Percentiles rank a stretch among this genome's conserved stretches.
phyloP scores from a whole-genome alignment of 2,888 invertebrate genomes.

The Punctoribates punctum region DNA sequence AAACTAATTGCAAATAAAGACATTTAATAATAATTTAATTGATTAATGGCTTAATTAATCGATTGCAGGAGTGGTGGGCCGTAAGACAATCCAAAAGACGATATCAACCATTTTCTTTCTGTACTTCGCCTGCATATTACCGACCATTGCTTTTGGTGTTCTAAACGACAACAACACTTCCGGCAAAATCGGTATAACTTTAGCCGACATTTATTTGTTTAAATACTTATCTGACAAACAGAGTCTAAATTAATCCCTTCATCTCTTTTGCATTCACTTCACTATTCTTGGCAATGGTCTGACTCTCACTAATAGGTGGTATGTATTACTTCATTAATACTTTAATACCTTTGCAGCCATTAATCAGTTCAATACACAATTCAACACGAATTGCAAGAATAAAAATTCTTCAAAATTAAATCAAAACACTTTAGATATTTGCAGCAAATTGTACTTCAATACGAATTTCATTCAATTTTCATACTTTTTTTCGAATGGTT shows the following conservation, averaged over 20 bases:
- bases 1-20: too few species aligned
- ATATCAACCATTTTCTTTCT: slow-evolving; percentile 60
- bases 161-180: slow-evolving; percentile 60
- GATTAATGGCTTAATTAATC: neutral
- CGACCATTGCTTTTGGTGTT: slow-evolving; percentile 61
- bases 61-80: slow-evolving; percentile 56
- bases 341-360: neutral
- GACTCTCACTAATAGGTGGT: slow-evolving; percentile 20
- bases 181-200: slow-evolving; percentile 57
- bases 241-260: slow-evolving; percentile 40
- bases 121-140: slow-evolving; percentile 61
- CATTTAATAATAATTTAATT: neutral
- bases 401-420: neutral
- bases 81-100: slow-evolving; percentile 57
- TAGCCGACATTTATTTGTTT: neutral
- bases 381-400: slow-evolving; percentile 36
- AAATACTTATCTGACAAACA: neutral
- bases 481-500: too few species aligned
- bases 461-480: too few species aligned
- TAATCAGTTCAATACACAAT: slow-evolving; percentile 18
- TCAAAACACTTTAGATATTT: neutral
- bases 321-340: slow-evolving; percentile 6
- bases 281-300: neutral
- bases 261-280: neutral
- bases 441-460: neutral